phyloP scores from a whole-genome alignment of 1,140 invertebrate genomes.

The Drosophila subpulchrella region DNA sequence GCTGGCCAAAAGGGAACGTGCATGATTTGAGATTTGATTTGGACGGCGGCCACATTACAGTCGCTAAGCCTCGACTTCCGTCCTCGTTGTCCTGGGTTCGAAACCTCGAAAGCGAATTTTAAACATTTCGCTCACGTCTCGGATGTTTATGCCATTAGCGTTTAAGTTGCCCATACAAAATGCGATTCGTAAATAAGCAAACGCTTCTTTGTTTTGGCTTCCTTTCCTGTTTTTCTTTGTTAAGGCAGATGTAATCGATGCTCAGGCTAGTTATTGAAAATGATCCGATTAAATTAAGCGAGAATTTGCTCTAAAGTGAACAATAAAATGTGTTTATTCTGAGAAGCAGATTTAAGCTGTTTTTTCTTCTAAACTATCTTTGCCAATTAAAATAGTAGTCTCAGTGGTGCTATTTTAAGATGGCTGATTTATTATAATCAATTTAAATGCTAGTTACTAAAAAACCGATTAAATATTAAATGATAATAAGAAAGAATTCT shows the following conservation, averaged over 20 bases:
- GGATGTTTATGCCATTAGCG: slow-evolving; percentile 82
- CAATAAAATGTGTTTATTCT: not conserved
- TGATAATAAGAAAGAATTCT: not conserved
- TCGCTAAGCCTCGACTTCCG: slow-evolving; percentile 48
- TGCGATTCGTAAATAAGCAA: slow-evolving; percentile 75
- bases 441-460: no score
- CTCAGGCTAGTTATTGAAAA: slow-evolving; percentile 36
- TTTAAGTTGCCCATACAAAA: slow-evolving; percentile 81
- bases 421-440: no score
- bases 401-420: no score
- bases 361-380: no score
- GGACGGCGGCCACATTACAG: slow-evolving; percentile 71
- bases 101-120: slow-evolving; percentile 53
- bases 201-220: slow-evolving; percentile 40
- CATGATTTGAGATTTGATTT: slow-evolving; percentile 83
- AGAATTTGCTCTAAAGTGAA: slow-evolving; percentile 10
- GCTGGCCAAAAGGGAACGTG: slow-evolving; percentile 46
- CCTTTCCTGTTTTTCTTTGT: not conserved
- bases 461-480: no score
- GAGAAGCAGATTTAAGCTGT: no score
- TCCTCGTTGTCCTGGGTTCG: slow-evolving; percentile 21
- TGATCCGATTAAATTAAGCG: slow-evolving; percentile 23
- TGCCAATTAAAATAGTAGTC: no score
- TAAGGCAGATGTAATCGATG: slow-evolving; percentile 56
- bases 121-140: slow-evolving; percentile 73